phyloP scores from a whole-genome alignment of 2,113 vertebrate species.

The Todiramphus chloris region DNA sequence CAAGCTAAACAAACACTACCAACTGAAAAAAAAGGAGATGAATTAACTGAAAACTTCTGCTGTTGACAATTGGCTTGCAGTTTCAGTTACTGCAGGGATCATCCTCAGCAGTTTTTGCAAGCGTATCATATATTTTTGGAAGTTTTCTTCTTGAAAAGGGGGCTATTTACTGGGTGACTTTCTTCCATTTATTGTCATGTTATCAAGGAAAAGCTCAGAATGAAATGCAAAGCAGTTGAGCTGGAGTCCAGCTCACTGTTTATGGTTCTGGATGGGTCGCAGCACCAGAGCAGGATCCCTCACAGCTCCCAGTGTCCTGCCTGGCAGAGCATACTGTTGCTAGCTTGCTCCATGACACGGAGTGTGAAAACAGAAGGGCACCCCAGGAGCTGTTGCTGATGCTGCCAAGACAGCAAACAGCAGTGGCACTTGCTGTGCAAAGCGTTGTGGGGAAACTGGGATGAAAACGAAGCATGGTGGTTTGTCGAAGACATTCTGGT shows the following conservation, averaged over 20 bases:
- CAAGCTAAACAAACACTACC: constrained; percentile 10
- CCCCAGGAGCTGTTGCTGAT: not conserved
- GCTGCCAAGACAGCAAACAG: constrained; percentile 26
- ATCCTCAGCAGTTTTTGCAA: not conserved
- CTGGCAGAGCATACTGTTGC: not conserved
- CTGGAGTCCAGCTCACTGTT: not conserved
- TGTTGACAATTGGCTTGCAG: not conserved
- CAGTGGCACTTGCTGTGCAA: not conserved
- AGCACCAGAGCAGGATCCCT: not conserved
- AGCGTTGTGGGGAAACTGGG: not conserved
- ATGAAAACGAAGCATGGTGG: not conserved
- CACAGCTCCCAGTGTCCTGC: not conserved
- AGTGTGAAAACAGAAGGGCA: constrained; percentile 29
- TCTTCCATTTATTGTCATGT: not conserved
- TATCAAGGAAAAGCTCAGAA: not conserved
- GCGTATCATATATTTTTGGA: not conserved
- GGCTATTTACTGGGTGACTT: not conserved
- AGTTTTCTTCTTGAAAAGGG: not conserved
- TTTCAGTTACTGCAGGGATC: not conserved
- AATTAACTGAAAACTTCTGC: not conserved
- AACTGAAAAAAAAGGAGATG: not conserved
- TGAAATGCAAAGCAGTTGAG: not conserved
- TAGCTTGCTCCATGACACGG: not conserved
- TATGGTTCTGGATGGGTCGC: not conserved
- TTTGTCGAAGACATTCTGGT: not conserved